Base-by-base conservation (phyloP, 1,140 invertebrate species). In the Conopomorpha cramerella region DNA sequence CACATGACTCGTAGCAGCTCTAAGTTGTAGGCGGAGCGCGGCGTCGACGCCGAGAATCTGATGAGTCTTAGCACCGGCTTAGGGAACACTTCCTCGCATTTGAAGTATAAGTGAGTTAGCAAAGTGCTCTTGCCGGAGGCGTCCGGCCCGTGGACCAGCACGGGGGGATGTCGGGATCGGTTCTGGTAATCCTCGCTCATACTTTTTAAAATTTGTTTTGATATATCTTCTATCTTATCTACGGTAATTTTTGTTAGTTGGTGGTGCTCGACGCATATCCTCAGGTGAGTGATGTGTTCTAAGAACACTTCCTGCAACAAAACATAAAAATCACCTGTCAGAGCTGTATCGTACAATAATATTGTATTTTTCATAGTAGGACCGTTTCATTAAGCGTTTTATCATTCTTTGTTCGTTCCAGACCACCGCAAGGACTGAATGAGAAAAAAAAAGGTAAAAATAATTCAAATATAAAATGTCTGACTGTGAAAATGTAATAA, bases 1-100 rank as follows among this genome's bases (percentile, higher is more conserved):
- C 89, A 92, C 39, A 91, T 82, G 3, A 90, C 85, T 36, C 90
- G 77, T 15, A 92, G 54, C 8, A 92, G 62, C 62, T 92, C 90
- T 39, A 92, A 68, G 53, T 88, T 90, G 51, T 92, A 92, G 10
- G 88, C 87, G 1, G 90, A 91, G 49, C 88, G 78, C 1, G 90
- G 90, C 7, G 89, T 90, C 8, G 85, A 81, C 2, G 87, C 84
- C 2, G 87, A 86, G 45, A 89, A 86, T 16, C 89, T 79, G 29
- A 92, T 82, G 31, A 92, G 83, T 36, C 87, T 82, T 30, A 90
- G 77, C 0, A 87, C 82, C 1, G 82, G 67, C 38, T 79, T 80
- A 6, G 77, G 70, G 27, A 92, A 85, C 82, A 90, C 88, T 10
- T 81, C 72, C 36, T 82, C 78, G 33, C 81, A 82, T 53, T 86